Evolutionary conservation across 2,888 invertebrate genomes (phyloP).

Genomic region (Cantharis nigra): DNA sequence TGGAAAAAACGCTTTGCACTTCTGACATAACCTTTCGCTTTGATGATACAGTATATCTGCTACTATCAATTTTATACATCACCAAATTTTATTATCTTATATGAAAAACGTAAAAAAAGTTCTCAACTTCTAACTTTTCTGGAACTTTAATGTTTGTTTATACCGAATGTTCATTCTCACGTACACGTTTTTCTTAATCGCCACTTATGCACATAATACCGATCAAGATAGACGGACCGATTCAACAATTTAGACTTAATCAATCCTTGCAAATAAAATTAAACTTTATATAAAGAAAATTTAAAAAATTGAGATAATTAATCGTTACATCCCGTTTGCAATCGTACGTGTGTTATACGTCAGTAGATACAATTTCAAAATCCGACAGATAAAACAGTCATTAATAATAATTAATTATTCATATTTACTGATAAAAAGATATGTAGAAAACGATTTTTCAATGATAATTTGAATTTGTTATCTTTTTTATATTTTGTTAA

Average conservation of each 20-base stretch:
- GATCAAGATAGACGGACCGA: not conserved
- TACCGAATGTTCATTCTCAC: not conserved
- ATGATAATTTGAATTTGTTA: not conserved
- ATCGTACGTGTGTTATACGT: not conserved
- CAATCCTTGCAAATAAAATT: not conserved
- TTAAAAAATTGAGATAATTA: not conserved
- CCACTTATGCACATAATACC: not conserved
- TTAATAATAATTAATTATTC: not conserved
- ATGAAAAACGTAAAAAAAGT: not conserved
- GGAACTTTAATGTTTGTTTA: not conserved
- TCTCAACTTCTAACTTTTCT: not conserved
- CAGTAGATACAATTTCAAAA: not conserved
- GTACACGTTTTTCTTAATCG: not conserved
- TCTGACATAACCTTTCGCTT: not conserved
- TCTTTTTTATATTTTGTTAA: not conserved
- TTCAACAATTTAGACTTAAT: not conserved
- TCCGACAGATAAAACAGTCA: not conserved
- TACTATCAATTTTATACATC: not conserved
- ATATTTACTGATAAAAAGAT: not conserved
- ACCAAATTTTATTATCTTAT: not conserved
- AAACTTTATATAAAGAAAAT: not conserved
- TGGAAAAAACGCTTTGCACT: slow-evolving; percentile 1
- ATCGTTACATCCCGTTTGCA: not conserved
- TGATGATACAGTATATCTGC: not conserved
- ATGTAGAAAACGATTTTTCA: not conserved